Evolutionary conservation across 1,140 invertebrate genomes (phyloP), one percentile per base, ranked within the genome.

Genomic region (Drosophila ambigua): DNA sequence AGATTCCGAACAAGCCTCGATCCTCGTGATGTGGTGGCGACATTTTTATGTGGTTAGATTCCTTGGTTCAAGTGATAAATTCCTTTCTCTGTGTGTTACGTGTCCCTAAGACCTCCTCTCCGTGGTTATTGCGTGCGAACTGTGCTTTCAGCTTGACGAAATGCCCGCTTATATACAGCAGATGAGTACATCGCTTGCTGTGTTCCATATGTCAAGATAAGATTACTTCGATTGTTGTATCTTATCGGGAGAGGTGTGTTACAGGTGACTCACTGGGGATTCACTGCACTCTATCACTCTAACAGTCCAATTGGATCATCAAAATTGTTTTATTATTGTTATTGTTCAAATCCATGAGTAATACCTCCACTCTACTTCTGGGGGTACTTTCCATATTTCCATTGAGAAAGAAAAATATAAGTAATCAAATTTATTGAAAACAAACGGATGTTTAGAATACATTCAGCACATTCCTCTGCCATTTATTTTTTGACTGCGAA

Each of bases 1-100:
- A 78, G 39, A 85, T 82, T 46, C 82, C 82, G n/a, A 87, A 85
- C 8, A 87, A 66, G 41, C 24, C 31, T 39, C 81, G 78, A 43
- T 85, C 58, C 15, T 84, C 51, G 67, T 73, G 57, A 23, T 65
- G 67, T 77, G 81, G 81, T 31, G 81, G 81, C 60, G 81, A n/a
- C 81, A 87, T 87, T 23, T 24, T 43, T n/a, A n/a, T n/a, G 26
- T 26, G 35, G 4, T 11, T 39, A 13, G 35, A 20, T n/a, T 46
- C n/a, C 24, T 35, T 31, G 4, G 8, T 8, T 41, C 26, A 62
- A 44, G 61, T 31, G 39, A 31, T 41, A 24, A 59, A 43, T 55
- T 65, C 35, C 50, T 7, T 64, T 5, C 5, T 31, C 0, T 57
- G 2, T 9, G 8, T 24, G 23, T 24, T 24, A 24, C 4, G 59